Conservation (phyloP, 2,797 vertebrate species). For the Otus scops region DNA sequence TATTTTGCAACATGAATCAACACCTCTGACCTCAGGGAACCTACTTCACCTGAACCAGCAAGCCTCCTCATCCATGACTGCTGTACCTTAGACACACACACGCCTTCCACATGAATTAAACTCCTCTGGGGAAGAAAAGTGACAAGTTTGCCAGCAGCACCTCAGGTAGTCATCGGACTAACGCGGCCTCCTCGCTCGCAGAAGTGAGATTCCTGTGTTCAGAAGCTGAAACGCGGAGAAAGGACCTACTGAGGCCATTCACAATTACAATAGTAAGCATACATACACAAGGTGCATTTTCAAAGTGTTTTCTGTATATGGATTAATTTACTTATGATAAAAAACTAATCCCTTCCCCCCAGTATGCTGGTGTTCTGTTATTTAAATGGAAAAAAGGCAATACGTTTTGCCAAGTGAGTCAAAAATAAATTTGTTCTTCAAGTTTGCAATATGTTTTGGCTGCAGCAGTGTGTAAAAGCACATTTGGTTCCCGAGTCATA, state of each 20-base stretch:
- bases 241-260: background rate
- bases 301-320: background rate
- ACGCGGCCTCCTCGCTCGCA: background rate
- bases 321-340: background rate
- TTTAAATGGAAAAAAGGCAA: background rate
- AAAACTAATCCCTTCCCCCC: background rate
- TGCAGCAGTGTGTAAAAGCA: slow-evolving; percentile 48
- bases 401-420: slow-evolving; percentile 37
- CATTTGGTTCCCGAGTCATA: slow-evolving; percentile 60
- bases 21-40: background rate
- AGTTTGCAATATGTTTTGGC: slow-evolving; percentile 49
- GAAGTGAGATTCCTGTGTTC: background rate
- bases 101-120: background rate
- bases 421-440: slow-evolving; percentile 59
- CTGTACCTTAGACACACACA: background rate
- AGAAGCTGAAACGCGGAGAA: background rate
- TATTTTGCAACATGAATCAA: background rate
- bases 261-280: background rate
- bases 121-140: background rate
- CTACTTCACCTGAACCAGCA: background rate
- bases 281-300: background rate
- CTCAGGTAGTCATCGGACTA: background rate
- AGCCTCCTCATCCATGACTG: background rate
- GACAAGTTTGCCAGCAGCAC: background rate
- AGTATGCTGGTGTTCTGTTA: background rate